These are phyloP conservation scores for Crepidodera aurea DNA, from an alignment of 2,888 invertebrate species.

Conservation along the genomic window DNA sequence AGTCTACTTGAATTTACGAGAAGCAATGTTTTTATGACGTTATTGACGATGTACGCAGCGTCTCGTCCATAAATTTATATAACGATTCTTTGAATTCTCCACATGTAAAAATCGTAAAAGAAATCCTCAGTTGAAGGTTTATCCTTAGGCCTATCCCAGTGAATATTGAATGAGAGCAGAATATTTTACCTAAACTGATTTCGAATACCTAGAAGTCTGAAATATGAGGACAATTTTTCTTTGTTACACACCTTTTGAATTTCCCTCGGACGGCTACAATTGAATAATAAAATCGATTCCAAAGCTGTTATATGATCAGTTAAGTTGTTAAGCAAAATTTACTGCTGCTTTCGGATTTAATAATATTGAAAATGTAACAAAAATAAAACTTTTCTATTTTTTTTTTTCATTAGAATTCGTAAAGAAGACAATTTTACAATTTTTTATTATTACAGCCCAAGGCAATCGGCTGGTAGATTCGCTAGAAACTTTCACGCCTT, in stretches of 20 bases:
- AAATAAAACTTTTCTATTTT: no score
- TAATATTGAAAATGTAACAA: no score
- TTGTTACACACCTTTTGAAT: constrained; percentile 1
- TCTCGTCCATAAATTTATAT: constrained; percentile 2
- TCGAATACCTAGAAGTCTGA: constrained; percentile 5
- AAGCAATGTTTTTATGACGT: background rate
- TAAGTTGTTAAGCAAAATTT: no score
- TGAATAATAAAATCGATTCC: background rate
- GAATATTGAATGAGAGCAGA: constrained; percentile 25
- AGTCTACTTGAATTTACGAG: background rate
- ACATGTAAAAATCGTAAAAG: constrained; percentile 22
- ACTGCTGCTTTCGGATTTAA: no score
- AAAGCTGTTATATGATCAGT: no score
- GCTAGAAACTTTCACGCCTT: no score
- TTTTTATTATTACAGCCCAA: no score
- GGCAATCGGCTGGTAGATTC: no score
- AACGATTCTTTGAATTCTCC: constrained; percentile 8
- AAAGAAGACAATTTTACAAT: no score
- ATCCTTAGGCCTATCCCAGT: constrained; percentile 17
- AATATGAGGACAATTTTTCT: constrained; percentile 16
- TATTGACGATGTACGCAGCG: background rate
- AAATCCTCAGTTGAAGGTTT: constrained; percentile 15
- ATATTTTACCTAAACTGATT: constrained; percentile 26
- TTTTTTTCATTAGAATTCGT: no score
- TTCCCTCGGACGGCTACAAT: background rate